Base-by-base conservation (phyloP, 1,140 invertebrate genomes). In the Drosophila oshimai region DNA sequence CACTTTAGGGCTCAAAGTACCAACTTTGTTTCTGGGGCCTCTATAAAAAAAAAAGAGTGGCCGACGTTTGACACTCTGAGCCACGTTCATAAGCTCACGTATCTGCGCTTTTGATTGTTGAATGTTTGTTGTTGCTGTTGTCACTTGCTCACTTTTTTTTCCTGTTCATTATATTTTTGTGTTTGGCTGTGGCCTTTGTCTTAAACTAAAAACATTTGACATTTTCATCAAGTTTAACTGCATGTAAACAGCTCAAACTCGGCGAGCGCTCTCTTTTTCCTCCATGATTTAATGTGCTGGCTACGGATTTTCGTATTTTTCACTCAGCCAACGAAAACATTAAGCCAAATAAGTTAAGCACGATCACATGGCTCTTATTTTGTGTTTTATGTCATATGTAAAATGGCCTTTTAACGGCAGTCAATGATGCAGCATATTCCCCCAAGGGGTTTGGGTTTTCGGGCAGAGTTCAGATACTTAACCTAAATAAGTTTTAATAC, bases 191-290 rank as follows among this genome's bases (percentile, higher is more conserved):
- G 79, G 80, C 79, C 80, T 84, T 84, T 84, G 79, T 79, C 80
- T 79, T 84, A 86, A 72, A 65, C 80, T 71, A 86, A 71, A 79
- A 86, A 84, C 79, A 86, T 84, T 84, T 84, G 79, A 84, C 79
- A 86, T 83, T 83, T 83, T 83, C 78, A 83, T 83, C 78, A 83
- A 83, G 69, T 84, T 83, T 77, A 73, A 73, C 78, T 68, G 70
- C 77, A 77, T 81, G 77, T 62, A 77, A 79, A 74, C 34, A 79
- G 61, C 53, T 46, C 42, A 20, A 20, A 18, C 12, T 24, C 31
- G 29, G 42, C 36, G 26, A 70, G 57, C 69, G 70, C 69, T 73
- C 70, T 73, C 70, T 39, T 73, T 71, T 71, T 65, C 62, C 20
- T 26, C 20, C 69, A 61, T 60, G 54, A 71, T 61, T 72, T 73